Percentiles rank a stretch among this genome's conserved stretches.
Evolutionary conservation across 2,888 invertebrate species (phyloP).

Genomic region (Polymixis flavicincta): DNA sequence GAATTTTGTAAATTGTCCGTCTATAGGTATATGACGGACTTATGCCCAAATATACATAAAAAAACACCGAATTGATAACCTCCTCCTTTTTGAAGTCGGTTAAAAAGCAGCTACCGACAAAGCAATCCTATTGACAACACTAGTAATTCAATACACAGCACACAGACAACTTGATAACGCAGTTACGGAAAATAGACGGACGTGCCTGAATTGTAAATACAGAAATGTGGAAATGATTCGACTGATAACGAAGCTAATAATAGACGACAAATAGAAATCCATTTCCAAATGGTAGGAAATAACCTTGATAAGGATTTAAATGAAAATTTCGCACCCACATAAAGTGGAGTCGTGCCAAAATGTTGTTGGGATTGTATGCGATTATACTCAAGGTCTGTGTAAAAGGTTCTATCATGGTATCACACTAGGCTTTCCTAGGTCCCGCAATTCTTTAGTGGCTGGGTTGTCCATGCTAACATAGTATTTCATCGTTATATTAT

Average conservation of each 20-base stretch:
- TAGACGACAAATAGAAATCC: slow-evolving; percentile 47
- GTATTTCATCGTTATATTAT: not conserved
- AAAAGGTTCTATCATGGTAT: not conserved
- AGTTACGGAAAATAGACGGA: slow-evolving; percentile 26
- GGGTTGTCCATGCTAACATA: not conserved
- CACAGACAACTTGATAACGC: slow-evolving; percentile 1
- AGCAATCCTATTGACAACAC: not conserved
- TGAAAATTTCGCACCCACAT: slow-evolving; percentile 58
- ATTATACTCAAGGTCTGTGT: slow-evolving; percentile 5
- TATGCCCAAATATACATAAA: too few species aligned
- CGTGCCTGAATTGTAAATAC: slow-evolving; percentile 41
- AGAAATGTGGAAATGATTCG: slow-evolving; percentile 42
- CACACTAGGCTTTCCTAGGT: not conserved
- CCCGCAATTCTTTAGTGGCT: not conserved
- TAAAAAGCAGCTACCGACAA: too few species aligned
- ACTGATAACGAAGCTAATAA: slow-evolving; percentile 54
- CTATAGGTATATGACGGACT: too few species aligned
- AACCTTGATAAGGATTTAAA: slow-evolving; percentile 46
- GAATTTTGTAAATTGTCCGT: too few species aligned
- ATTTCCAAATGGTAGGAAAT: slow-evolving; percentile 56
- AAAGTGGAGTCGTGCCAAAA: slow-evolving; percentile 30
- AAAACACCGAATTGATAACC: too few species aligned
- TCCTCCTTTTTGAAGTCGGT: too few species aligned
- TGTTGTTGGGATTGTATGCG: slow-evolving; percentile 18
- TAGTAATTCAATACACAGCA: slow-evolving; percentile 5